Base-by-base conservation (phyloP, 2,888 invertebrate genomes). In the Lingula anatina region DNA sequence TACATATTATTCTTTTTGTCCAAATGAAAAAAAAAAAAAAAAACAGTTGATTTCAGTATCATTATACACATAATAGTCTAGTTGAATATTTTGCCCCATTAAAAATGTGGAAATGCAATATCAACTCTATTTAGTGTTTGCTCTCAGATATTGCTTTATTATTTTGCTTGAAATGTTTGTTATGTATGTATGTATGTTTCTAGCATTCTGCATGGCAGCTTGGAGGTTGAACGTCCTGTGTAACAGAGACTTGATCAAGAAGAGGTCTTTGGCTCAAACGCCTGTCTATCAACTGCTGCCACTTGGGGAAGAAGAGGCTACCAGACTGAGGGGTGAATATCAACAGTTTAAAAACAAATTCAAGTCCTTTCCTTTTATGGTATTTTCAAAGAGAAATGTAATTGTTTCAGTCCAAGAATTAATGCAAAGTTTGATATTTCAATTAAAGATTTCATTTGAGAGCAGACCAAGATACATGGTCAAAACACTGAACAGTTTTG, bases 181-280 rank as follows among this genome's bases (percentile, higher is more conserved):
- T 23, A 3, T 42, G n/a, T n/a, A n/a, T n/a, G n/a, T 12, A 4
- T 27, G 37, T 20, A 2, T 41, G 31, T 41, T 31, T 46, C 12
- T 49, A 65, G 65, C 59, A 37, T 59, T 62, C 38, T 64, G 65
- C 52, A 54, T 53, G 28, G 62, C 64, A 0, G 61, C 60, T 60
- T 62, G 62, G 65, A 46, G 65, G 28, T 26, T 64, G 25, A 57
- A 62, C 26, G 57, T 64, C 2, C 47, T 65, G 24, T 57, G 59
- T 23, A 62, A 55, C 41, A 47, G 64, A 44, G 60, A 57, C 26
- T 54, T 53, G 21, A 45, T 65, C 37, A 59, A 57, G 43, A 47
- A 62, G 5, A 49, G 61, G 27, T 55, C 53, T 21, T 43, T 55
- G 18, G 53, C 59, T 45, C 64, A 62, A 50, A 38, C 39, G 23